phyloP scores from a whole-genome alignment of 1,140 invertebrate genomes.

The Tenebrio molitor region DNA sequence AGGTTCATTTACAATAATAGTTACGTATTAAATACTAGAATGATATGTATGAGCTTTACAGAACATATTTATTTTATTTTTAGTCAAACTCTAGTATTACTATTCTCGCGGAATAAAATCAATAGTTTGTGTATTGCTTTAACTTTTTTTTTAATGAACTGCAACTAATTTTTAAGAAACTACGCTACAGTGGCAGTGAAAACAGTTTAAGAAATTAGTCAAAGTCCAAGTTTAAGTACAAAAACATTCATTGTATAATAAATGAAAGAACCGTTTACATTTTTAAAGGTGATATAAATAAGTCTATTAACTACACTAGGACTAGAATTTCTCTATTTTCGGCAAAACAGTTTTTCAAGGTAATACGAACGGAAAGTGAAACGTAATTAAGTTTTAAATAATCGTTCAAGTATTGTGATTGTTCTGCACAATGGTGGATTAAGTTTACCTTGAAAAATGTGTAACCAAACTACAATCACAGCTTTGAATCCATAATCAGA shows the following conservation, averaged over 20 bases:
- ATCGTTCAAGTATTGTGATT: background rate
- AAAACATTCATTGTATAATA: constrained; percentile 36
- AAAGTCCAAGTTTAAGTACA: constrained; percentile 46
- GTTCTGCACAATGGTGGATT: constrained; percentile 21
- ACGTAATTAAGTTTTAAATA: background rate
- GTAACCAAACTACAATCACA: constrained; percentile 63
- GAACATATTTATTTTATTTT: constrained; percentile 14
- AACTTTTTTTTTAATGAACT: constrained; percentile 20
- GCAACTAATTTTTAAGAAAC: constrained; percentile 33
- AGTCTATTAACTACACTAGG: constrained; percentile 50
- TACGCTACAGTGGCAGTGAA: constrained; percentile 59
- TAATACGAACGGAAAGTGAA: constrained; percentile 6
- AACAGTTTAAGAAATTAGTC: constrained; percentile 53
- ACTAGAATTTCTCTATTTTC: constrained; percentile 58
- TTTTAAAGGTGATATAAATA: constrained; percentile 46
- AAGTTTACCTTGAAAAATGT: constrained; percentile 54
- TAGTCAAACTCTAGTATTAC: constrained; percentile 21
- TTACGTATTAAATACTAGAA: constrained; percentile 55
- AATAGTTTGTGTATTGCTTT: constrained; percentile 41
- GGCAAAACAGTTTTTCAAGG: constrained; percentile 56
- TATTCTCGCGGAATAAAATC: constrained; percentile 2
- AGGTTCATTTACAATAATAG: constrained; percentile 51
- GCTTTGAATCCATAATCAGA: constrained; percentile 59
- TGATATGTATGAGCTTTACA: constrained; percentile 62
- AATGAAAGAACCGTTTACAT: constrained; percentile 15